Conservation (phyloP, 1,140 invertebrate genomes). For the Drosophila equinoxialis region DNA sequence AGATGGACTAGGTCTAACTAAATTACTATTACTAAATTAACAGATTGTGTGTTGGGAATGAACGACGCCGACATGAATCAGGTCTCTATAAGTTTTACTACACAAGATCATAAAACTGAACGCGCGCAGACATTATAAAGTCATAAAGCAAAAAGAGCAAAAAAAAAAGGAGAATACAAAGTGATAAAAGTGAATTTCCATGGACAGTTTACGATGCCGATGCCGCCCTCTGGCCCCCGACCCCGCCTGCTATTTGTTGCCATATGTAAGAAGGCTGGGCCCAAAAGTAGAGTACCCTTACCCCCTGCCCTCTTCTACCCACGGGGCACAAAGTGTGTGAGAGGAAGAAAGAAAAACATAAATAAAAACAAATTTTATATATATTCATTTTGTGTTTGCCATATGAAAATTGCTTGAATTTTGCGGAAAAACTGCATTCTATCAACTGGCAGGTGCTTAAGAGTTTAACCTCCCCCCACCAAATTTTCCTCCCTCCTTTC, state of each 20-base stretch:
- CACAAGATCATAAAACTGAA: slow-evolving; percentile 21
- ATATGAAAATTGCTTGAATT: not conserved
- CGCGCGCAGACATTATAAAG: slow-evolving; percentile 21
- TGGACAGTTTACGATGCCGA: slow-evolving; percentile 20
- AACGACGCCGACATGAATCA: slow-evolving; percentile 17
- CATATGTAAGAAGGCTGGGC: slow-evolving; percentile 11
- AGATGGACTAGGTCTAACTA: not conserved
- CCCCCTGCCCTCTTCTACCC: too few relatives aligned
- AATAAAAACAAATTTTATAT: too few relatives aligned
- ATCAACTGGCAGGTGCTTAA: slow-evolving; percentile 21
- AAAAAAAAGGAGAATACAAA: slow-evolving; percentile 7
- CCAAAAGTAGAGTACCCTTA: not conserved
- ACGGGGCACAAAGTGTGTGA: slow-evolving; percentile 2
- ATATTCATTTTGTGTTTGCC: not conserved
- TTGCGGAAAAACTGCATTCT: slow-evolving; percentile 14
- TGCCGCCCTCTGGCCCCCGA: not conserved
- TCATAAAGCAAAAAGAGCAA: slow-evolving; percentile 15
- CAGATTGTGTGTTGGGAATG: slow-evolving; percentile 6
- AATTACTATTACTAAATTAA: slow-evolving; percentile 13
- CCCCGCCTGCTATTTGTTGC: not conserved
- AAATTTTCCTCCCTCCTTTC: not conserved
- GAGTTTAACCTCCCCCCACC: not conserved
- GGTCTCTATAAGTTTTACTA: slow-evolving; percentile 22
- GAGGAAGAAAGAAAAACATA: not conserved
- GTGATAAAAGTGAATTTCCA: slow-evolving; percentile 24